Base-by-base conservation (phyloP, 2,113 vertebrate genomes). In the Puffinus mauretanicus region DNA sequence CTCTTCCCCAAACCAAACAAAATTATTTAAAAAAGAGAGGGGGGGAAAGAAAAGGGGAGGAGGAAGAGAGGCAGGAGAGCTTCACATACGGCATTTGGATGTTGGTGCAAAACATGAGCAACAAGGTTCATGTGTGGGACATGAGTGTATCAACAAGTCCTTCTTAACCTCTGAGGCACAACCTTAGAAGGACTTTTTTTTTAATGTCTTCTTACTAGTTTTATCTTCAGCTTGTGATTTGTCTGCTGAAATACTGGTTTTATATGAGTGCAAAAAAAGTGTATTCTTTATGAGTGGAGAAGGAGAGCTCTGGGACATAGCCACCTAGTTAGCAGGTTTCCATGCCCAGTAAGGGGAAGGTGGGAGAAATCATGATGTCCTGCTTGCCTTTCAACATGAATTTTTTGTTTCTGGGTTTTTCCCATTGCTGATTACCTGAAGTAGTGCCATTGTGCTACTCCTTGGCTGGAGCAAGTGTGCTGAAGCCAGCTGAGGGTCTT, bases 81-180 rank as follows among this genome's bases (percentile, higher is more conserved):
- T 90, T 91, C 66, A 93, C 89, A 65, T 66, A 76, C 21, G 42
- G 78, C 83, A 71, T 95, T 97, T 94, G 86, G 90, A 84, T 94
- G 82, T 82, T 38, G n/a, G 85, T 88, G 92, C 86, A 97, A 94
- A 97, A 90, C 65, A 87, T 62, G 77, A 96, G 83, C 80, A 86
- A 87, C 88, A 83, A 94, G 86, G 88, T 96, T 96, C 46, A 49
- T 80, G 92, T 94, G 88, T 96, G 93, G 90, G 70, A 87, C 90
- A 54, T 36, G n/a, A 46, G 7, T 47, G 10, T 44, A 64, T 60
- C 66, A 86, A n/a, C 42, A 86, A 61, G 36, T 55, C 73, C 91
- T 84, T 66, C 94, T 94, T 86, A 91, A 88, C 18, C 32, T 92
- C 11, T 82, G 89, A 91, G 91, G 94, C 78, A 60, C 73, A 93